These are phyloP conservation scores for Eueides isabella DNA, from an alignment of 1,140 invertebrate genomes.

Conservation along the genomic window DNA sequence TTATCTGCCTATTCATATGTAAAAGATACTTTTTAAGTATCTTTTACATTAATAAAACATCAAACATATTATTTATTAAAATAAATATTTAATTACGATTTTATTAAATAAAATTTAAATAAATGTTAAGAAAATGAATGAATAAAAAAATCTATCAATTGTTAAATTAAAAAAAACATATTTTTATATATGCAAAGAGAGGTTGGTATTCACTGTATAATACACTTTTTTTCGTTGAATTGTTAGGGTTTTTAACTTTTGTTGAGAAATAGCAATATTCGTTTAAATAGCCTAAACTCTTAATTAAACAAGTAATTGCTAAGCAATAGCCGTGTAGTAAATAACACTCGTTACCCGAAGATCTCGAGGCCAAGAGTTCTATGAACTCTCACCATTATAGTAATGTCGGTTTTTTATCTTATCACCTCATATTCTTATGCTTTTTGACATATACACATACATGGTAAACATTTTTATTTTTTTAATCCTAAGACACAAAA, in stretches of 20 bases:
- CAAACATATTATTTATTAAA: not conserved
- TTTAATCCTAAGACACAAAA: not conserved
- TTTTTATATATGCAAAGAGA: no score
- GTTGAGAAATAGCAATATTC: not conserved
- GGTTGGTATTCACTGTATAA: no score
- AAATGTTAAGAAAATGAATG: no score
- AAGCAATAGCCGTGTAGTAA: not conserved
- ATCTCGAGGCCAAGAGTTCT: slow-evolving; percentile 28
- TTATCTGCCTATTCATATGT: not conserved
- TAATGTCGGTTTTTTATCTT: not conserved
- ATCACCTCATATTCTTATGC: not conserved
- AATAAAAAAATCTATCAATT: no score
- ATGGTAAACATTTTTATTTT: not conserved
- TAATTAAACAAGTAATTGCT: slow-evolving; percentile 8
- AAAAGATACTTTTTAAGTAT: not conserved
- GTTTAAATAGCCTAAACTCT: not conserved
- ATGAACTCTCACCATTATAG: slow-evolving; percentile 14
- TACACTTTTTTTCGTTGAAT: not conserved
- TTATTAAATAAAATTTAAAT: no score
- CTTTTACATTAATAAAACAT: not conserved
- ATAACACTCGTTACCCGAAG: not conserved
- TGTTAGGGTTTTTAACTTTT: not conserved
- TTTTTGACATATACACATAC: not conserved
- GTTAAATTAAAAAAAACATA: no score
- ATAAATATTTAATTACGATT: no score